Evolutionary conservation across 2,888 invertebrate species (phyloP).

Genomic region (Mantis religiosa): DNA sequence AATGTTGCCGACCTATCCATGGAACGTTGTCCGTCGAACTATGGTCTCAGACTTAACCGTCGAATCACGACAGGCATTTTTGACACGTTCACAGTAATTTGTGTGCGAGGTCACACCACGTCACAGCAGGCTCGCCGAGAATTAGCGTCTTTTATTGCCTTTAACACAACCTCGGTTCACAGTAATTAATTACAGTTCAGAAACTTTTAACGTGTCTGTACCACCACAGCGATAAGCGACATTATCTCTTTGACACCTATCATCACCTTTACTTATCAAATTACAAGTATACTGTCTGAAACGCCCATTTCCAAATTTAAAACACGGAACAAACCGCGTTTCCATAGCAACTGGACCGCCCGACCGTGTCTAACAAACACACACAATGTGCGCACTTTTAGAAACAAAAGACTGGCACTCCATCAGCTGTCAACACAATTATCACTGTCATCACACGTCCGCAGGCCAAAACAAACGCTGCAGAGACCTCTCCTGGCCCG

Average conservation of each 20-base stretch:
- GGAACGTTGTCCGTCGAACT: no score
- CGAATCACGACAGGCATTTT: neutral
- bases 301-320: no score
- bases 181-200: no score
- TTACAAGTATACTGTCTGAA: neutral
- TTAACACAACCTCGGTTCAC: neutral
- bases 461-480: neutral
- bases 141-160: neutral
- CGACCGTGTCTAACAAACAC: no score
- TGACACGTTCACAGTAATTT: neutral
- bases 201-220: neutral
- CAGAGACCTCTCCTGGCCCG: neutral
- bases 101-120: neutral
- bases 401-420: neutral
- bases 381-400: neutral
- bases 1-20: no score
- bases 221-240: neutral
- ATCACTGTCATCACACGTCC: neutral
- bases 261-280: neutral
- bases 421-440: neutral
- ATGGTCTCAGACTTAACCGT: neutral
- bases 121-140: neutral
- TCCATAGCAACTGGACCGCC: no score
- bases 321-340: no score
- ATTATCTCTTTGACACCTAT: neutral